phyloP scores from a whole-genome alignment of 2,797 vertebrate genomes.

The Pantherophis vulpinus region DNA sequence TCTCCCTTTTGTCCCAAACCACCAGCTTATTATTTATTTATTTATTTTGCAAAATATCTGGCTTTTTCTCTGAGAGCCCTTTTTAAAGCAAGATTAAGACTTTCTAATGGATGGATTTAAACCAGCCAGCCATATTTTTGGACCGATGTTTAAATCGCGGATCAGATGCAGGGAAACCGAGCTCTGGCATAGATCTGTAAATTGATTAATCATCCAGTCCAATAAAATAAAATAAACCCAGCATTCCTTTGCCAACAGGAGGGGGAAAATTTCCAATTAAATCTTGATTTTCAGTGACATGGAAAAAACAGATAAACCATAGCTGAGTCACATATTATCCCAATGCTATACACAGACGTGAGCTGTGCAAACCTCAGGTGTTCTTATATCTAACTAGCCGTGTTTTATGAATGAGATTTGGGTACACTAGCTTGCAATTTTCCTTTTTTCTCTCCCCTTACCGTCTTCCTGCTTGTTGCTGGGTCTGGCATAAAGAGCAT shows the following conservation, averaged over 20 bases:
- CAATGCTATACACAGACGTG: background rate
- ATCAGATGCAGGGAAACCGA: background rate
- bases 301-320: background rate
- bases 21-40: background rate
- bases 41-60: no score
- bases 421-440: background rate
- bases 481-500: conserved; percentile 93
- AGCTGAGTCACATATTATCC: no score
- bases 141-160: accelerated
- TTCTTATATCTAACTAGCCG: background rate
- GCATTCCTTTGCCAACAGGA: background rate
- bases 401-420: background rate
- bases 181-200: background rate
- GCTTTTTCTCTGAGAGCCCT: background rate
- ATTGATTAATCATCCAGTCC: no score
- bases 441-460: conserved; percentile 58
- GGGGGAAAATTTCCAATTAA: background rate
- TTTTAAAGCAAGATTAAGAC: background rate
- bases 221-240: background rate
- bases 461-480: conserved; percentile 93
- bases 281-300: background rate
- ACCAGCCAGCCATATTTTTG: background rate
- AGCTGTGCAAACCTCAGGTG: background rate
- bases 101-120: background rate
- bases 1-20: background rate